phyloP scores from a whole-genome alignment of 2,797 vertebrate genomes.

The Poecilia picta region DNA sequence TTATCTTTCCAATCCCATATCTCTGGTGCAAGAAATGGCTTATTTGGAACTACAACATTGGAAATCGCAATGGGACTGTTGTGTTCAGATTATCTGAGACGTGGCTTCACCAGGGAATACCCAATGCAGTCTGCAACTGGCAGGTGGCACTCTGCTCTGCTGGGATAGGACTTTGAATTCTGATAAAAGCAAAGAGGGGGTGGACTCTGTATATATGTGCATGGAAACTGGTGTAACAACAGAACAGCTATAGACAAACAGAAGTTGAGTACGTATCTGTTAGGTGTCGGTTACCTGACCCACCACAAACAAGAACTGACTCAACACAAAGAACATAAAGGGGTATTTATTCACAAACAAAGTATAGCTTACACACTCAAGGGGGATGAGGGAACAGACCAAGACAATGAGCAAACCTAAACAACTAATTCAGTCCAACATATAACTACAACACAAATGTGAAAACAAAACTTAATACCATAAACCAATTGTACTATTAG shows the following conservation, averaged over 20 bases:
- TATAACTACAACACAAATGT: too few species aligned
- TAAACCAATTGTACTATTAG: too few species aligned
- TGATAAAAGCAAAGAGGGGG: background rate
- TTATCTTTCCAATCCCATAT: background rate
- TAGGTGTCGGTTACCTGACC: background rate
- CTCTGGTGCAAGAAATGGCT: background rate
- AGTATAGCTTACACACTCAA: too few species aligned
- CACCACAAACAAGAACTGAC: too few species aligned
- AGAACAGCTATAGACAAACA: too few species aligned
- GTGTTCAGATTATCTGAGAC: background rate
- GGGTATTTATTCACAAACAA: too few species aligned
- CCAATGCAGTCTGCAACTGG: background rate
- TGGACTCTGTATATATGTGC: background rate
- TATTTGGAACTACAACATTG: background rate
- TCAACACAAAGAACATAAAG: too few species aligned
- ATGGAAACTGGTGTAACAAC: background rate
- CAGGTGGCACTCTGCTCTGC: background rate
- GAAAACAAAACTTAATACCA: too few species aligned
- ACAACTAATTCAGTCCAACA: too few species aligned
- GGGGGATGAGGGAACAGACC: too few species aligned
- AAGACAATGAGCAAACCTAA: too few species aligned
- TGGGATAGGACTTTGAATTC: background rate
- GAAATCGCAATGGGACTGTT: background rate
- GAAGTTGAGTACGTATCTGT: background rate
- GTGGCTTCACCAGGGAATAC: background rate